A percentile compares a stretch with the other conserved stretches of the same genome.
Conservation (phyloP, 2,113 vertebrate genomes). For the Helogale parvula region DNA sequence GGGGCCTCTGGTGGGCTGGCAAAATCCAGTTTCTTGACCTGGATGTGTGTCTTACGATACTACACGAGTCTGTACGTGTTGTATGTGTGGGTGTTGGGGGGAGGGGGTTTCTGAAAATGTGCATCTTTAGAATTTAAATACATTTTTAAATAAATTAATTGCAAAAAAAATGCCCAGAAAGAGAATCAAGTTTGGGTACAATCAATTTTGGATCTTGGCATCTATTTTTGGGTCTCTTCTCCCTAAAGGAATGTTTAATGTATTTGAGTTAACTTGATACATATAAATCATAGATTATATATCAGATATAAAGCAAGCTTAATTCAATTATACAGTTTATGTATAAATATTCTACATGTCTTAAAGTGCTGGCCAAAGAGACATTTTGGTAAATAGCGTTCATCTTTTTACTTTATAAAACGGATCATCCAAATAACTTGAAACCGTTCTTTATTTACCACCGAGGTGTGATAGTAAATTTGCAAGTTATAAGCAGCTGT, state of each 20-base stretch:
- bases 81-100: background rate
- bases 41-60: background rate
- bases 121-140: background rate
- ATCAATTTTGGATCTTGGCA: background rate
- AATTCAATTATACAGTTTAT: background rate
- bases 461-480: background rate
- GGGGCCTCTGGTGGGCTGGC: background rate
- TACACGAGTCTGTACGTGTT: background rate
- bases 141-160: constrained; percentile 2
- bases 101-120: background rate
- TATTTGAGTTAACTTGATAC: background rate
- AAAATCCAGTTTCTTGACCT: background rate
- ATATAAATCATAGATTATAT: background rate
- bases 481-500: background rate
- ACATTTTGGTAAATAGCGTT: background rate
- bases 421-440: background rate
- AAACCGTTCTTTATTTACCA: background rate
- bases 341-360: background rate
- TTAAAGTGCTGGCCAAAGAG: background rate
- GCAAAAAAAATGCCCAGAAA: background rate
- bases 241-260: background rate
- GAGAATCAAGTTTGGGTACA: background rate
- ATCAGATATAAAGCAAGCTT: background rate
- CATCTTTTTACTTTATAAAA: background rate
- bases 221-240: background rate